Conservation (phyloP, 2,888 invertebrate species). For the Trissolcus japonicus region DNA sequence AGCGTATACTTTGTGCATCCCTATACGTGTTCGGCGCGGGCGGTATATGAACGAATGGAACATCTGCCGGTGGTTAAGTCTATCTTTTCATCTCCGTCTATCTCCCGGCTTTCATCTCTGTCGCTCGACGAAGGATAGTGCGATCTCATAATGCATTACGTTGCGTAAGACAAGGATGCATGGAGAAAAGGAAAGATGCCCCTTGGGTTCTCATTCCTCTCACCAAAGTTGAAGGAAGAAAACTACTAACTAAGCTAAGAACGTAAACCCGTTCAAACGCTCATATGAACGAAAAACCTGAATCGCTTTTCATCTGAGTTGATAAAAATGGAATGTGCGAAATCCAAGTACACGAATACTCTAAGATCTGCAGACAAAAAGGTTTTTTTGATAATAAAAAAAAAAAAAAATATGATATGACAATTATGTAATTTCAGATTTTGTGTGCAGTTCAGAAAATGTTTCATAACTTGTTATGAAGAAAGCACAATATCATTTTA, state of each 20-base stretch:
- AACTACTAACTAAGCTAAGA: conserved; percentile 49
- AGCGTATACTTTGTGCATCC: conserved; percentile 50
- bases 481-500: too few relatives aligned
- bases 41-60: conserved; percentile 70
- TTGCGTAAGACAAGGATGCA: conserved; percentile 29
- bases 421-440: too few relatives aligned
- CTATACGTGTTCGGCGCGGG: conserved; percentile 61
- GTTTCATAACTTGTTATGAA: too few relatives aligned
- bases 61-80: conserved; percentile 73
- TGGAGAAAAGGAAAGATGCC: conserved; percentile 32
- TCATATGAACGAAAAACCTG: conserved; percentile 21
- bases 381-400: neutral
- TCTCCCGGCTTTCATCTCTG: conserved; percentile 4
- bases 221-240: conserved; percentile 30
- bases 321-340: conserved; percentile 14
- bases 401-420: neutral
- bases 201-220: conserved; percentile 48
- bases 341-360: neutral
- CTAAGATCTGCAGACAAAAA: neutral
- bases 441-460: too few relatives aligned
- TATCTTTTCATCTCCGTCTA: conserved; percentile 29
- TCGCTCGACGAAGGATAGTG: conserved; percentile 15
- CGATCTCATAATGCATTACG: conserved; percentile 41
- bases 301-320: conserved; percentile 14
- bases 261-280: conserved; percentile 43